A percentile compares a stretch with the other conserved stretches of the same genome.
These are phyloP conservation scores for Pseudanteris insignis DNA, from an alignment of 2,888 invertebrate species.

Conservation along the genomic window DNA sequence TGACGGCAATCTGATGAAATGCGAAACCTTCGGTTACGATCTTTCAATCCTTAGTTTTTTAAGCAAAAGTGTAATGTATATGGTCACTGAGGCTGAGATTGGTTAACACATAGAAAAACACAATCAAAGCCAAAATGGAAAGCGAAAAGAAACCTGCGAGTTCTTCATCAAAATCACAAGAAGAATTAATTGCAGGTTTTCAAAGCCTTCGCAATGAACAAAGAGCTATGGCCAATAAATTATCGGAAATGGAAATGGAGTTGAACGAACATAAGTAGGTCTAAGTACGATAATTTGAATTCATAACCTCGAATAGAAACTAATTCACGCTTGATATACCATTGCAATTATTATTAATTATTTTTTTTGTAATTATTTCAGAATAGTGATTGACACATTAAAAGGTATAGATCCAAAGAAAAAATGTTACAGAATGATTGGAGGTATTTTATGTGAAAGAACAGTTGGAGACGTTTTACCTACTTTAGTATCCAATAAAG, in stretches of 20 bases:
- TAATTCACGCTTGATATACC: too few species aligned
- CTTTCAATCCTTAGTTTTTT: too few species aligned
- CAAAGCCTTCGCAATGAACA: constrained; percentile 89
- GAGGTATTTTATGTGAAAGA: constrained; percentile 91
- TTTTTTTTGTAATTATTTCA: constrained; percentile 61
- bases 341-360: too few species aligned
- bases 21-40: too few species aligned
- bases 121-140: constrained; percentile 58
- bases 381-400: constrained; percentile 93
- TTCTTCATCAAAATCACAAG: constrained; percentile 63
- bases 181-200: constrained; percentile 88
- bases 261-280: constrained; percentile 93
- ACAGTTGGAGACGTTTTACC: constrained; percentile 92
- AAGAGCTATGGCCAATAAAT: constrained; percentile 83
- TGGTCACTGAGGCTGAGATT: too few species aligned
- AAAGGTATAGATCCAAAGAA: constrained; percentile 84
- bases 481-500: constrained; percentile 80
- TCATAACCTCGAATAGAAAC: constrained; percentile 41
- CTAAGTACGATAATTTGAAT: not conserved
- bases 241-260: constrained; percentile 93
- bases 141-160: constrained; percentile 59
- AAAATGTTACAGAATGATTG: constrained; percentile 92
- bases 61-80: too few species aligned
- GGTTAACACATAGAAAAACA: too few species aligned
- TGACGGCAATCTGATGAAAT: too few species aligned